Percentiles rank a stretch among this genome's conserved stretches.
Conservation (phyloP, 2,797 vertebrate genomes). For the Neosalanx taihuensis region DNA sequence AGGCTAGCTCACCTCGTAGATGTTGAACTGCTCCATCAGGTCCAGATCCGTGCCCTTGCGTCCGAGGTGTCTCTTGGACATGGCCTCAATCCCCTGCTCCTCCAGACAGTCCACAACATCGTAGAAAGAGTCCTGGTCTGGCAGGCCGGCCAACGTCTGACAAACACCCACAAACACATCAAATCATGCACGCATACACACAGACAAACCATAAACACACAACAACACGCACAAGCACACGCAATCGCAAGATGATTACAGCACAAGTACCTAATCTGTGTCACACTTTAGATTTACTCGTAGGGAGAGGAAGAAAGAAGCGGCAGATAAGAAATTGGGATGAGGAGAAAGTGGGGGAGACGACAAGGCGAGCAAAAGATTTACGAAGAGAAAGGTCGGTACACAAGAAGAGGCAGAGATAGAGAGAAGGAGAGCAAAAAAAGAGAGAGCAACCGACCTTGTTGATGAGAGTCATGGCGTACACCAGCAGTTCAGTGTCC, state of each 20-base stretch:
- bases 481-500: slow-evolving; percentile 93
- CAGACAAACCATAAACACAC: slow-evolving; percentile 25
- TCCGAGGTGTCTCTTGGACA: slow-evolving; percentile 87
- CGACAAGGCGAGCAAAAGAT: neutral
- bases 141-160: slow-evolving; percentile 87
- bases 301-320: neutral
- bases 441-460: slow-evolving; percentile 76
- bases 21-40: slow-evolving; percentile 93
- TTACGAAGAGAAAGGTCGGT: neutral
- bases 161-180: slow-evolving; percentile 42
- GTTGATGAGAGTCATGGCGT: slow-evolving; percentile 93
- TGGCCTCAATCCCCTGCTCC: slow-evolving; percentile 86
- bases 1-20: slow-evolving; percentile 82
- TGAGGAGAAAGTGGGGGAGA: neutral
- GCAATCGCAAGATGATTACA: neutral
- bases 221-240: slow-evolving; percentile 11
- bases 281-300: slow-evolving; percentile 17
- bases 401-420: neutral
- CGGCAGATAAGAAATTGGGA: neutral
- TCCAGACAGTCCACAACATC: slow-evolving; percentile 95
- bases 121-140: slow-evolving; percentile 96
- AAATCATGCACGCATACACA: slow-evolving; percentile 42
- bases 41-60: slow-evolving; percentile 95
- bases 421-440: neutral
- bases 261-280: neutral